Evolutionary conservation across 2,797 vertebrate species (phyloP), one percentile per base, ranked within the genome.

Genomic region (Fistularia tabacaria): DNA sequence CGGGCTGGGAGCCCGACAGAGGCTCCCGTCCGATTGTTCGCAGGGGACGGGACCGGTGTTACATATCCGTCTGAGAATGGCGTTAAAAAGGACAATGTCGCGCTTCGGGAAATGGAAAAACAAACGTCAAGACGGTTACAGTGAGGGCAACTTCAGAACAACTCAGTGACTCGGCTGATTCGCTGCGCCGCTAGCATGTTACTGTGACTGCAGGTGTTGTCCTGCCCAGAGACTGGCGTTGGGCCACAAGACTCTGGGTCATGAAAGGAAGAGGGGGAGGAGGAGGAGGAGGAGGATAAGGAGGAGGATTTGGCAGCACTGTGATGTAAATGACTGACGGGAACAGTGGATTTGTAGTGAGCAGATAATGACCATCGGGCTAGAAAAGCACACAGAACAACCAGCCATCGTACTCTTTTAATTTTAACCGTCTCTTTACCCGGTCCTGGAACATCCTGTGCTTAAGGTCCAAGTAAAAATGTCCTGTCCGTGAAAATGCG

Each of bases 21-120:
- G 55, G 52, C 13, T 69, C 39, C 25, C 14, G 58, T 44, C 64
- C 36, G 36, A 48, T 64, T 1, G 47, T 64, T 47, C 14, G 11
- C 44, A 38, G 36, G 25, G 54, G 58, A 62, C 51, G 58, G 75
- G 62, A 61, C n/a, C 10, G 1, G 54, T 45, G 58, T 88, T 77
- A 88, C 46, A 49, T 44, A 52, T 67, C 49, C 36, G 86, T 88
- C 83, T 88, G 85, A 84, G 82, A 87, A 89, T 81, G 82, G 68
- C 57, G 51, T 40, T 54, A 77, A 63, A 73, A 50, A 46, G n/a
- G 46, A 38, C 41, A 40, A n/a, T 57, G 66, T 3, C 54, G 52
- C 47, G 37, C 46, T 49, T 38, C 44, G 15, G 38, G 48, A 14
- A 63, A 51, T 58, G 36, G 39, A 14, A 36, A n/a, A 49, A 59